Percentiles rank a stretch among this genome's conserved stretches.
Conservation (phyloP, 2,888 invertebrate species). For the Hermaeophaga mercurialis region DNA sequence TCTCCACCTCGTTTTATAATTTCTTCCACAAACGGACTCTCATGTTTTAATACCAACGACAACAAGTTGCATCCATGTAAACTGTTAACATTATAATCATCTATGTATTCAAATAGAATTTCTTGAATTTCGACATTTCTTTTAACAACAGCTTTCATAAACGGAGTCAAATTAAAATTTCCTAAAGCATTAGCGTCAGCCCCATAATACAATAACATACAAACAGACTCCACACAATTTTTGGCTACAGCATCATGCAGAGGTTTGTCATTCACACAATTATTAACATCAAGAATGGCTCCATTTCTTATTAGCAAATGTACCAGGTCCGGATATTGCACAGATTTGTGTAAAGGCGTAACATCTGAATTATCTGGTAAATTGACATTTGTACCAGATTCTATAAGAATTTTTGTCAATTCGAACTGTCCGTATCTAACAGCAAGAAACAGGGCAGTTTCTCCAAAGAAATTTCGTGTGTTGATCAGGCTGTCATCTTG, state of each 20-base stretch:
- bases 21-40: slow-evolving; percentile 36
- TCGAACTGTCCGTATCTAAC: slow-evolving; percentile 30
- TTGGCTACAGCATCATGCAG: slow-evolving; percentile 41
- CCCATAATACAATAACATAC: slow-evolving; percentile 45
- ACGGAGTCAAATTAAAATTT: slow-evolving; percentile 36
- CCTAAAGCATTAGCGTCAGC: slow-evolving; percentile 39
- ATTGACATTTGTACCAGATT: slow-evolving; percentile 42
- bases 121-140: slow-evolving; percentile 35
- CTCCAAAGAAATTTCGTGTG: slow-evolving; percentile 40
- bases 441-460: slow-evolving; percentile 42
- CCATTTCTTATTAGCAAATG: slow-evolving; percentile 41
- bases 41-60: slow-evolving; percentile 36
- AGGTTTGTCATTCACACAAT: slow-evolving; percentile 41
- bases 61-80: slow-evolving; percentile 36
- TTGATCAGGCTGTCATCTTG: slow-evolving; percentile 39
- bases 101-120: slow-evolving; percentile 40
- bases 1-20: slow-evolving; percentile 41
- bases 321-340: slow-evolving; percentile 34
- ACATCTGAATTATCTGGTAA: slow-evolving; percentile 34
- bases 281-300: slow-evolving; percentile 41
- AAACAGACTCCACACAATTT: slow-evolving; percentile 38
- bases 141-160: slow-evolving; percentile 40
- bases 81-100: slow-evolving; percentile 39
- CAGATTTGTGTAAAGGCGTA: slow-evolving; percentile 43
- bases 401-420: slow-evolving; percentile 36